Evolutionary conservation across 1,140 invertebrate species (phyloP), one percentile per base, ranked within the genome.

Genomic region (Drosophila bocki): DNA sequence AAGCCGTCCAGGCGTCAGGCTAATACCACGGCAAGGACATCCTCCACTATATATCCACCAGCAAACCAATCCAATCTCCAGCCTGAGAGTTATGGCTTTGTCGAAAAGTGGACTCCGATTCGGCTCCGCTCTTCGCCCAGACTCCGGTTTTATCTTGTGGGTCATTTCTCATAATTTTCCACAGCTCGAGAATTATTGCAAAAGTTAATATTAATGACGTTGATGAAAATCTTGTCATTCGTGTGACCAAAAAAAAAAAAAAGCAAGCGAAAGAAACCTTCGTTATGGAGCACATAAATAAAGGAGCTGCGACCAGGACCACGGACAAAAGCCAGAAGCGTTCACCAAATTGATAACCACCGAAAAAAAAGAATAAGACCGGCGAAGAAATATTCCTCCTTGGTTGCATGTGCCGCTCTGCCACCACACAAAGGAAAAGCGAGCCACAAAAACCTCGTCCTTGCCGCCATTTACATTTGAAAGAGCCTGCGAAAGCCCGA

Each of bases 151-250:
- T 91, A 91, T 91, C 87, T 91, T 54, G 53, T 75, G 45, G 80
- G 83, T 87, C 88, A 91, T 91, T 87, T 87, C 86, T 91, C 87
- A 91, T 91, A 91, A 91, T 91, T 88, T 91, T 91, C 60, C 75
- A 72, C 56, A 88, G 84, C 79, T 67, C 65, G 81, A 88, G 85
- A 88, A 88, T 88, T 88, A 88, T 88, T 88, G 75, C 85, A 82
- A 91, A 91, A 91, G 87, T 91, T 91, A 91, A 91, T 91, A 91
- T 91, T 91, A 91, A 91, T 87, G 87, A 91, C 87, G 88, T 91
- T 91, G 87, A 91, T 91, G 87, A 91, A 91, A 91, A 91, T 91
- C 87, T 88, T 90, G 85, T 88, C 85, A 88, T 88, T 90, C 81
- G 81, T 83, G 72, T 85, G 80, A 78, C 77, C 70, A 74, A 70